Base-by-base conservation (phyloP, 2,113 vertebrate genomes). In the Anser brachyrhynchus region DNA sequence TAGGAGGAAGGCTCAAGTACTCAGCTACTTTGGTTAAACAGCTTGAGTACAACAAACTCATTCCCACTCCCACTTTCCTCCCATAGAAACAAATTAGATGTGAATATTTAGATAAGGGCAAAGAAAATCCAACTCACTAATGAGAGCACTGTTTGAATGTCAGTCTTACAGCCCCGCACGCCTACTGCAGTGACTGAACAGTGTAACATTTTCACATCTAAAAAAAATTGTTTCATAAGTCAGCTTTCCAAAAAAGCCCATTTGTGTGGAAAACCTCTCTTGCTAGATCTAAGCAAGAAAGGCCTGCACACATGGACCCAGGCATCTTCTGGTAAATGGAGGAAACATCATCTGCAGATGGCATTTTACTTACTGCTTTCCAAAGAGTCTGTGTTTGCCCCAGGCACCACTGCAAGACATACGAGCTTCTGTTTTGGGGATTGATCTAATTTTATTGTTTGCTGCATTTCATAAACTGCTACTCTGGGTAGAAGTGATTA, bases 401-500 rank as follows among this genome's bases (percentile, higher is more conserved):
- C 5, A 28, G 73, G 70, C 83, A 82, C 31, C 49, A 72, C 44
- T 84, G 89, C 54, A 72, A 94, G 80, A 89, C 87, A 89, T 29
- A 66, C 35, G 79, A 84, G 51, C 89, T 90, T 82, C 4, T 89
- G 77, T 73, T 94, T 72, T 29, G 66, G 54, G 87, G 54, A 72
- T 5, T 69, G 58, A 78, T 84, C 81, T 81, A 58, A 84, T 89
- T 72, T 79, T 65, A 73, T 66, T 79, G 70, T 71, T 93, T 94
- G 75, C 82, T 89, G 75, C 37, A 79, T 76, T 76, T 89, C 58
- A 84, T 54, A 87, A 93, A 91, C 78, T 82, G 43, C 54, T 92
- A 66, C 72, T 91, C 92, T 69, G 69, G 14, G 69, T 67, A 51
- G 64, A 92, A 87, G 73, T 62, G 73, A 93, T 88, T 93, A 93